These are phyloP conservation scores for Phocoena sinus DNA, from an alignment of 2,113 vertebrate genomes.

Conservation along the genomic window DNA sequence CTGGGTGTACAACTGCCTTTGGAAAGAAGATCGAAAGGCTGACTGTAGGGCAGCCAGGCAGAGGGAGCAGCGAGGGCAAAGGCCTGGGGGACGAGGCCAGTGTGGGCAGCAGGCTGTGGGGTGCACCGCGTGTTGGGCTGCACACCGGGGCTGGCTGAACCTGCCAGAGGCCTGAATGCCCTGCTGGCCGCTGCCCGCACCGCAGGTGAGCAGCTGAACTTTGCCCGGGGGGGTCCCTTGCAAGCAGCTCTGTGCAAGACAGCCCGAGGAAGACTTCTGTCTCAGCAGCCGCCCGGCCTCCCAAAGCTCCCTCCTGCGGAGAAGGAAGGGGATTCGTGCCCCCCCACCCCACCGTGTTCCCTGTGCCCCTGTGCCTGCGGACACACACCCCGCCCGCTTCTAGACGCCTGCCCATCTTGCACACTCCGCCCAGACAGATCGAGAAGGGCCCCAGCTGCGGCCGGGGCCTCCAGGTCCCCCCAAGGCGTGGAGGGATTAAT, in stretches of 20 bases:
- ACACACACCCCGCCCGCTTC: accelerated
- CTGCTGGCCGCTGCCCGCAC: background rate
- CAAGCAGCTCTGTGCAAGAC: accelerated
- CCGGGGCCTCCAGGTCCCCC: background rate
- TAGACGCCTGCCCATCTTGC: background rate
- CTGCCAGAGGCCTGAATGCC: background rate
- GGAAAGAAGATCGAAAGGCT: background rate
- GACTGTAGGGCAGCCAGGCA: accelerated
- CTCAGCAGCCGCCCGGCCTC: accelerated
- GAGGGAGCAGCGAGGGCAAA: background rate
- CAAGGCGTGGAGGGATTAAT: background rate
- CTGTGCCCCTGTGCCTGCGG: background rate
- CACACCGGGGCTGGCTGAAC: accelerated
- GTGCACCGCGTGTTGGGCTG: accelerated
- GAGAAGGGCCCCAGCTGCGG: background rate
- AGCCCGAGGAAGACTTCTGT: accelerated
- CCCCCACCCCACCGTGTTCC: too few relatives aligned
- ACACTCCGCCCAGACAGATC: background rate
- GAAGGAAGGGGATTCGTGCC: background rate
- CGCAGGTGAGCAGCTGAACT: accelerated
- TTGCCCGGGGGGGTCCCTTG: accelerated
- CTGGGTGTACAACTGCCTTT: accelerated
- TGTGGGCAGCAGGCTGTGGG: background rate
- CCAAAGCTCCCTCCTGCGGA: background rate
- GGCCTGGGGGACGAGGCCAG: background rate